A percentile compares a stretch with the other conserved stretches of the same genome.
Evolutionary conservation across 2,888 invertebrate genomes (phyloP).

Genomic region (Scaptomyza caliginosa): DNA sequence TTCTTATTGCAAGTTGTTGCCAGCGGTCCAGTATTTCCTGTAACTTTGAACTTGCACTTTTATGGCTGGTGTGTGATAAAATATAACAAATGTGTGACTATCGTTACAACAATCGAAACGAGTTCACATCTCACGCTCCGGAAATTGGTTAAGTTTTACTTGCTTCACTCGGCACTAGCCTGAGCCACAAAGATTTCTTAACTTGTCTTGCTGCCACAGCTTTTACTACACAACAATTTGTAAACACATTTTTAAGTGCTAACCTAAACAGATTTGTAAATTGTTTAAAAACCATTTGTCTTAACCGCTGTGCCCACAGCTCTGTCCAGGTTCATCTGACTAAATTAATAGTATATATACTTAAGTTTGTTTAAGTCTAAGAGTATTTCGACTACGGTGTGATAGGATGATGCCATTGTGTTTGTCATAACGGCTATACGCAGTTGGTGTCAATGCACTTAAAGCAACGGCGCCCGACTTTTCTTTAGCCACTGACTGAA

Average conservation of each 20-base stretch:
- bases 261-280: neutral
- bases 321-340: neutral
- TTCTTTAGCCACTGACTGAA: slow-evolving; percentile 51
- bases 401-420: slow-evolving; percentile 8
- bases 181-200: neutral
- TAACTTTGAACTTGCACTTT: slow-evolving; percentile 78
- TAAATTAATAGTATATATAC: neutral
- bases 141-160: slow-evolving; percentile 52
- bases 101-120: slow-evolving; percentile 65
- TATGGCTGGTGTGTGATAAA: slow-evolving; percentile 52
- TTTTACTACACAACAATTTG: neutral
- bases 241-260: neutral
- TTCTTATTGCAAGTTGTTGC: slow-evolving; percentile 10
- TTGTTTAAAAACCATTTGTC: too few species aligned
- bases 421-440: slow-evolving; percentile 21
- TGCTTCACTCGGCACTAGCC: neutral
- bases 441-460: slow-evolving; percentile 69
- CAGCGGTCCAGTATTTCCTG: slow-evolving; percentile 59
- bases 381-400: slow-evolving; percentile 4
- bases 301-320: too few species aligned
- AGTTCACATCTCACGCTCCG: slow-evolving; percentile 66
- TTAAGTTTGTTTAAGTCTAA: neutral
- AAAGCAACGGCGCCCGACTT: slow-evolving; percentile 53
- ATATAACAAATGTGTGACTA: slow-evolving; percentile 37
- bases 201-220: neutral